Base-by-base conservation (phyloP, 2,113 vertebrate genomes). In the Neodon shergylaensis region DNA sequence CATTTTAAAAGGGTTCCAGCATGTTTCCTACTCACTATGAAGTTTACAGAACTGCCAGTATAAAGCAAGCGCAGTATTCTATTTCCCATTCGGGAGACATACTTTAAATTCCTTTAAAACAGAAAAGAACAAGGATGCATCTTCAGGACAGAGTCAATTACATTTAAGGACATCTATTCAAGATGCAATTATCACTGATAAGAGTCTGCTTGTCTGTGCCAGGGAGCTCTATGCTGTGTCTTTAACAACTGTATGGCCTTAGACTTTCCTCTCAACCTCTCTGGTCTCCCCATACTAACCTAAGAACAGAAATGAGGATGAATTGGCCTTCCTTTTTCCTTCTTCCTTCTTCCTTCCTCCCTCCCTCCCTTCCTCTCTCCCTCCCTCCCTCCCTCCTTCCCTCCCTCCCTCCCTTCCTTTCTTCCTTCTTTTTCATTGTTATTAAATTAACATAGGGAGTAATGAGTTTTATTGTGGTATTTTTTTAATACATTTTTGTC, bases 41-140 rank as follows among this genome's bases (percentile, higher is more conserved):
- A 91, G 88, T 47, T 79, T 63, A 12, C 14, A 88, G 26, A 88
- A 86, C 52, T 70, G 4, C 36, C 74, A 26, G 26, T 72, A 24
- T 74, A 68, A 96, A 73, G 39, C 12, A 70, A 70, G 52, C 22
- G 0, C 36, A 91, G 36, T 42, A 85, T 16, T 66, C 3, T 49
- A 78, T 28, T 83, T 97, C 33, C 66, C 82, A 42, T 89, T 91
- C 89, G 83, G 16, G 86, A 49, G 54, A 66, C 47, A 11, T 74
- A 76, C 88, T 93, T 95, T 78, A 91, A 95, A 91, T 82, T 77
- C 16, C 44, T 49, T 92, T 96, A 77, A 42, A 96, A 87, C 74
- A 96, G 61, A 92, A 93, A 94, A 86, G 24, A 73, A 90, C 49
- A n/a, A 72, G 52, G 47, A 39, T 94, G 1, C 47, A 61, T 84